Evolutionary conservation across 2,888 invertebrate species (phyloP).

Genomic region (Dryobota labecula): DNA sequence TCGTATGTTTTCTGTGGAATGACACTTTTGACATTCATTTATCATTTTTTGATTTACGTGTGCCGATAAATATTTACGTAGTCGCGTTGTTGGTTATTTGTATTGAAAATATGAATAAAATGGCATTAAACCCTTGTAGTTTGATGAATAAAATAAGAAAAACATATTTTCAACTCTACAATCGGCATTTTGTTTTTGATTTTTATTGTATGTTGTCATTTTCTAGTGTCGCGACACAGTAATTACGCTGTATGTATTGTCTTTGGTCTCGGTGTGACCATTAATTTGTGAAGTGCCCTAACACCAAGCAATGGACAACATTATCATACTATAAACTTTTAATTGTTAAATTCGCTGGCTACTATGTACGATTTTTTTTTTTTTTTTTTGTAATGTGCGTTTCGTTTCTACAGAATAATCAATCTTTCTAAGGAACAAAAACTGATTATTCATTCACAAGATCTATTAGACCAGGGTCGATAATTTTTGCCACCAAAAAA

Average conservation of each 20-base stretch:
- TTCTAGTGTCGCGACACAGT: neutral
- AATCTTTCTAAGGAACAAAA: neutral
- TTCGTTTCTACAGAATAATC: neutral
- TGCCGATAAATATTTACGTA: conserved; percentile 43
- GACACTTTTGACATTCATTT: conserved; percentile 32
- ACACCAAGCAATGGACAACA: neutral
- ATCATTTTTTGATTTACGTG: conserved; percentile 41
- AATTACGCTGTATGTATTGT: neutral
- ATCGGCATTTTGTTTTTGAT: neutral
- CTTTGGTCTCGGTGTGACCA: neutral
- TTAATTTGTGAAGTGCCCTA: neutral
- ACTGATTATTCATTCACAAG: neutral
- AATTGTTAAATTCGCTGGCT: neutral
- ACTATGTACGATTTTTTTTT: neutral
- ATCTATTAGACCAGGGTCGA: too few relatives aligned
- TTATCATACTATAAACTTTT: neutral
- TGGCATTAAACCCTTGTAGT: neutral
- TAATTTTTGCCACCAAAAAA: too few relatives aligned
- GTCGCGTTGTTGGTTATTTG: conserved; percentile 16
- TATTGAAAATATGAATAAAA: conserved; percentile 19
- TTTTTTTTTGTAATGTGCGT: neutral
- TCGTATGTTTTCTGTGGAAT: conserved; percentile 28
- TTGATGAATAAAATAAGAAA: neutral
- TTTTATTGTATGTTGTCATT: neutral
- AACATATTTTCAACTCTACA: neutral